Percentiles rank a stretch among this genome's conserved stretches.
These are phyloP conservation scores for Drosophila obscura DNA, from an alignment of 1,140 invertebrate genomes.

Conservation along the genomic window DNA sequence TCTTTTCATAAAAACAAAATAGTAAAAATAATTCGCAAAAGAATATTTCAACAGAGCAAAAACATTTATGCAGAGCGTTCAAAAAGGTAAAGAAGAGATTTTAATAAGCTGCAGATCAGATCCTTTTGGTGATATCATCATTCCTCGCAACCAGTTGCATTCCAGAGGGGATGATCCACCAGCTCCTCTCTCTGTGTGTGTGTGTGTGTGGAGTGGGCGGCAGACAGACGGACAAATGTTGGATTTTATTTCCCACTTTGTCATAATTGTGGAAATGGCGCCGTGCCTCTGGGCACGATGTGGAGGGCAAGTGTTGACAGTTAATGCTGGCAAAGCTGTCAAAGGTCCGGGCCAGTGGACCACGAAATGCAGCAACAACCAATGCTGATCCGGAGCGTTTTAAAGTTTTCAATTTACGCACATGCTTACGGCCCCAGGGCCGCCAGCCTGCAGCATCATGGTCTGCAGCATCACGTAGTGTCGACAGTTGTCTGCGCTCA, in stretches of 20 bases:
- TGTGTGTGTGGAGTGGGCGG: not conserved
- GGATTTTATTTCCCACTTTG: constrained; percentile 26
- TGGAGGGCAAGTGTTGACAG: constrained; percentile 45
- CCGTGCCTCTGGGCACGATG: constrained; percentile 2
- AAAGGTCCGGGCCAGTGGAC: constrained; percentile 10
- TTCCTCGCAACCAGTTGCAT: no score
- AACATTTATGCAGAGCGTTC: no score
- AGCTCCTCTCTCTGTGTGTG: not conserved
- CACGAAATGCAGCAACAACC: constrained; percentile 11
- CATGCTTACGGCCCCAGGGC: not conserved
- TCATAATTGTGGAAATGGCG: constrained; percentile 48
- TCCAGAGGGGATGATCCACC: no score
- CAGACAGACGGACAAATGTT: not conserved
- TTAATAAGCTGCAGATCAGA: not conserved
- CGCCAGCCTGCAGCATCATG: not conserved
- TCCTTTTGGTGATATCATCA: no score
- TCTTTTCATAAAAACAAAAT: no score
- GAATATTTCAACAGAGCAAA: no score
- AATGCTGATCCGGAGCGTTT: constrained; percentile 21
- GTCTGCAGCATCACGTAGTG: constrained; percentile 44
- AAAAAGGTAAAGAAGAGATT: not conserved
- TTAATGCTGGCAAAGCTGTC: constrained; percentile 50
- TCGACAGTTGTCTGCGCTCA: constrained; percentile 38
- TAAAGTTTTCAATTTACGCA: constrained; percentile 42
- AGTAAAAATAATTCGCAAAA: no score